phyloP scores from a whole-genome alignment of 1,140 invertebrate species.

The Helicorthomorpha holstii region DNA sequence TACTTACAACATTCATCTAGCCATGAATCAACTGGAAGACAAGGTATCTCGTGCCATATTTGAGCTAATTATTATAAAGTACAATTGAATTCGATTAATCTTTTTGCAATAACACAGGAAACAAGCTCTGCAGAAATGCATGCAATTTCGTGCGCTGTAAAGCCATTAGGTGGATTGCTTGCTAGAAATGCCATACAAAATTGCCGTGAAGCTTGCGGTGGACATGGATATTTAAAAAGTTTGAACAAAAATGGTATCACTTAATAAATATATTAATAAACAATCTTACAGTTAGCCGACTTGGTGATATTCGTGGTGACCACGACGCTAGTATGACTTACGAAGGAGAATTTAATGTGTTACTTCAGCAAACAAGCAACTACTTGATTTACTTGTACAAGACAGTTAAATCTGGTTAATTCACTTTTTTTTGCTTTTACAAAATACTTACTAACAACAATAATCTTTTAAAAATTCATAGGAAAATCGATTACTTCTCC shows the following conservation, averaged over 20 bases:
- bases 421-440: too few species aligned
- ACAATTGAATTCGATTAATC: too few species aligned
- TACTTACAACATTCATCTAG: slow-evolving; percentile 33
- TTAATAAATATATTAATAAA: background rate
- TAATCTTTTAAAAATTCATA: too few species aligned
- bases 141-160: slow-evolving; percentile 68
- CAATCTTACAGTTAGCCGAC: slow-evolving; percentile 37
- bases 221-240: slow-evolving; percentile 35
- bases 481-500: background rate
- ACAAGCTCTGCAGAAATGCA: slow-evolving; percentile 71
- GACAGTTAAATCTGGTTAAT: background rate
- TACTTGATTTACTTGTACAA: slow-evolving; percentile 40
- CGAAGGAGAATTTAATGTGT: slow-evolving; percentile 90
- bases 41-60: slow-evolving; percentile 26
- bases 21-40: slow-evolving; percentile 26
- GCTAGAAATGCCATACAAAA: slow-evolving; percentile 73
- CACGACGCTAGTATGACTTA: slow-evolving; percentile 87
- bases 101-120: slow-evolving; percentile 30
- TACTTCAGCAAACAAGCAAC: slow-evolving; percentile 86
- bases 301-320: slow-evolving; percentile 68
- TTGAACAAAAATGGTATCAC: background rate
- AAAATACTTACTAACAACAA: too few species aligned
- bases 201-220: slow-evolving; percentile 36
- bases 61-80: too few species aligned
- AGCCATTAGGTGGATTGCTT: slow-evolving; percentile 71